Conservation (phyloP, 2,797 vertebrate species). For the Oceanodroma leucorhoa region DNA sequence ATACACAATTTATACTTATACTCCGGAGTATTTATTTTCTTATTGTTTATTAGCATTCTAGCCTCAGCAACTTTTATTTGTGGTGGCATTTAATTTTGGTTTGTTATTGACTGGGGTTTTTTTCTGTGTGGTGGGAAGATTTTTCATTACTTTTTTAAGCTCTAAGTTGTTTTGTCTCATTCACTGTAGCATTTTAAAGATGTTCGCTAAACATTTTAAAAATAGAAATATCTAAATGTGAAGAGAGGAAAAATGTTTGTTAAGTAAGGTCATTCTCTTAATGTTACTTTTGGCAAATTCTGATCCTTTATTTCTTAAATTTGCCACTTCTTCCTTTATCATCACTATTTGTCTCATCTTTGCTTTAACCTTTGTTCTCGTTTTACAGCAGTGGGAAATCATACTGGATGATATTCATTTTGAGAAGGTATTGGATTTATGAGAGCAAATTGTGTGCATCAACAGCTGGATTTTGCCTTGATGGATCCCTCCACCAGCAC, state of each 20-base stretch:
- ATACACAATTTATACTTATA: not conserved
- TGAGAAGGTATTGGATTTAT: not conserved
- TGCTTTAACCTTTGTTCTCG: not conserved
- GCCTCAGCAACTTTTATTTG: not conserved
- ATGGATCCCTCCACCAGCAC: not conserved
- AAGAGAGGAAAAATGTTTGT: not conserved
- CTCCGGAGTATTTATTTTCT: not conserved
- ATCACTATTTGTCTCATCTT: not conserved
- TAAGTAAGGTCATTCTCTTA: not conserved
- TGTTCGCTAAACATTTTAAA: not conserved
- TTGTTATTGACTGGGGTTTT: not conserved
- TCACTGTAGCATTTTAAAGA: not conserved
- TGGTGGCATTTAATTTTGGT: not conserved
- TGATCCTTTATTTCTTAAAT: not conserved
- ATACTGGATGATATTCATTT: not conserved
- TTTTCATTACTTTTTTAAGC: not conserved
- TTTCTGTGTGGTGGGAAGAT: not conserved
- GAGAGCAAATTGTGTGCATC: not conserved
- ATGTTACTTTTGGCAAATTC: not conserved
- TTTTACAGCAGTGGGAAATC: not conserved
- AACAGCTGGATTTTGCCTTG: not conserved
- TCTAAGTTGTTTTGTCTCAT: not conserved
- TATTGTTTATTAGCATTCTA: not conserved
- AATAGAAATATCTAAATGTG: not conserved
- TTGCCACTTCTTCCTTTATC: not conserved